Evolutionary conservation across 2,797 vertebrate genomes (phyloP).

Genomic region (Pteropus rufus): DNA sequence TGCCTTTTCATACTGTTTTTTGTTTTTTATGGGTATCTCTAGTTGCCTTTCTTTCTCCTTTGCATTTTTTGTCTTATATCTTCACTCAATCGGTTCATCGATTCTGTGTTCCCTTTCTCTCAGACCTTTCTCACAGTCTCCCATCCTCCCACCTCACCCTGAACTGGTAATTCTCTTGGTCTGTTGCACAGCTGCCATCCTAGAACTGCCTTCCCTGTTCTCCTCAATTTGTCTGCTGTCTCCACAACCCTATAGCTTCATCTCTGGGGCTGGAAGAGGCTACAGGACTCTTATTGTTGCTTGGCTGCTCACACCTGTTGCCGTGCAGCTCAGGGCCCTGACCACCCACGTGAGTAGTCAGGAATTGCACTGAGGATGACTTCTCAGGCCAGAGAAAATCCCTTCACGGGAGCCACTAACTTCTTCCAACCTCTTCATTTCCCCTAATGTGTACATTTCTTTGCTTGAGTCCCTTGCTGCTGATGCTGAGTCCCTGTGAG

Average conservation of each 20-base stretch:
- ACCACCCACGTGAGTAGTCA: not conserved
- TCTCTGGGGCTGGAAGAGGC: not conserved
- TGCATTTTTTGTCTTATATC: not conserved
- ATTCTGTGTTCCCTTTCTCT: not conserved
- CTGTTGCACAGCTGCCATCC: not conserved
- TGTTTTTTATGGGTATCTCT: not conserved
- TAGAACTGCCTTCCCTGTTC: not conserved
- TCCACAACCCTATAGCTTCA: not conserved
- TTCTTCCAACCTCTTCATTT: not conserved
- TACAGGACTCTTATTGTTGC: not conserved
- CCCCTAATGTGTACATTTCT: not conserved
- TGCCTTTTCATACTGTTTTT: not conserved
- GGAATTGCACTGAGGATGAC: not conserved
- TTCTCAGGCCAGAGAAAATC: not conserved
- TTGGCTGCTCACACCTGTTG: not conserved
- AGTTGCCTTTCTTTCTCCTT: not conserved
- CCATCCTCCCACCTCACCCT: not conserved
- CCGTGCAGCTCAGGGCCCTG: fast-evolving
- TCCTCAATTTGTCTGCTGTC: not conserved
- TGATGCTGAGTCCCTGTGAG: not conserved
- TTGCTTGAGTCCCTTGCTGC: not conserved
- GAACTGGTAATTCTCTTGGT: not conserved
- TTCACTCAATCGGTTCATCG: not conserved
- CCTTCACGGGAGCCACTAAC: not conserved
- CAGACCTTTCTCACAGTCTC: not conserved